Conservation (phyloP, 2,113 vertebrate species). For the Loxodonta africana region DNA sequence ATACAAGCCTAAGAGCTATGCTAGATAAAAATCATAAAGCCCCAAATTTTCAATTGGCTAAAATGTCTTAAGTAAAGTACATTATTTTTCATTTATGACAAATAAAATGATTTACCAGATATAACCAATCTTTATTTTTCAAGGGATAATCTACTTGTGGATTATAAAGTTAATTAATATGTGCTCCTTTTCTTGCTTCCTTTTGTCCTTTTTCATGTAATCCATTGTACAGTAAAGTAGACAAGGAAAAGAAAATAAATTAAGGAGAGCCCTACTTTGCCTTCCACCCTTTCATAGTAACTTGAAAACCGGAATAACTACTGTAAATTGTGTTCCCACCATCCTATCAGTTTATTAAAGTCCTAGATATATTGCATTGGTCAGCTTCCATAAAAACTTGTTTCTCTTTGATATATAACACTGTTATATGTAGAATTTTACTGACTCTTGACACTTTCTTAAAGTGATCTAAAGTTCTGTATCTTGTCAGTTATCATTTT, state of each 20-base stretch:
- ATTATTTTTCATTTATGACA: not conserved
- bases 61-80: constrained; percentile 4
- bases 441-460: not conserved
- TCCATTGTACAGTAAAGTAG: not conserved
- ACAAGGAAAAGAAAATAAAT: not conserved
- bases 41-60: not conserved
- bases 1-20: not conserved
- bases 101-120: constrained; percentile 7
- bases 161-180: constrained; percentile 9
- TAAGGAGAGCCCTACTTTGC: not conserved
- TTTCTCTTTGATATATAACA: constrained; percentile 19
- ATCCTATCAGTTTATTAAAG: not conserved
- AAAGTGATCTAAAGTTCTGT: not conserved
- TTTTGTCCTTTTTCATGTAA: constrained; percentile 31
- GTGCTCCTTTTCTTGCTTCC: not conserved
- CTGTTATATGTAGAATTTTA: constrained; percentile 32
- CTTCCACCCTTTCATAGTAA: not conserved
- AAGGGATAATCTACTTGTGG: not conserved
- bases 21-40: not conserved
- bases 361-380: not conserved
- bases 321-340: not conserved
- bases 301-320: not conserved
- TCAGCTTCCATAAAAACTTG: not conserved
- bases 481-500: constrained; percentile 28
- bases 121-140: not conserved